Conservation (phyloP, 2,888 invertebrate genomes). For the Caenorhabditis macrosperma region DNA sequence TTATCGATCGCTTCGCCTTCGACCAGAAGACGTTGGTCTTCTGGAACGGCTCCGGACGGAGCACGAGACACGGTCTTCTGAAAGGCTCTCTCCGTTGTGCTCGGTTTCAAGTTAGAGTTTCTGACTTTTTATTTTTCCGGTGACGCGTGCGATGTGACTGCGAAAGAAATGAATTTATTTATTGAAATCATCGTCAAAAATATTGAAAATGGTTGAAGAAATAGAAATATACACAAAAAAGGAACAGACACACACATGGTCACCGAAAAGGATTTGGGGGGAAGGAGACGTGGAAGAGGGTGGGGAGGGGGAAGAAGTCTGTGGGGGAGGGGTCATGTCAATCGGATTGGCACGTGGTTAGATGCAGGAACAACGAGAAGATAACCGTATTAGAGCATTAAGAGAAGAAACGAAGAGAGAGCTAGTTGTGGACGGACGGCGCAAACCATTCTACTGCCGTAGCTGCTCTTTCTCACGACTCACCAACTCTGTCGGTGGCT, state of each 20-base stretch:
- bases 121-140: constrained; percentile 34
- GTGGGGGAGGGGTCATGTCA: constrained; percentile 33
- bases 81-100: constrained; percentile 7
- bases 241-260: constrained; percentile 48
- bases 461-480: constrained; percentile 68
- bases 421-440: constrained; percentile 38
- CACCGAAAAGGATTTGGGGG: constrained; percentile 53
- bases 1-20: constrained; percentile 33
- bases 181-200: constrained; percentile 29
- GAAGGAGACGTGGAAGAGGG: constrained; percentile 5
- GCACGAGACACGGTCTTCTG: constrained; percentile 47
- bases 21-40: constrained; percentile 35
- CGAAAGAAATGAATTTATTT: constrained; percentile 36
- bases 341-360: constrained; percentile 49
- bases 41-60: constrained; percentile 34
- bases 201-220: constrained; percentile 10
- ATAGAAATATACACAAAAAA: constrained; percentile 52
- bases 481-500: constrained; percentile 61
- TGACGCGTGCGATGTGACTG: constrained; percentile 53
- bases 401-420: constrained; percentile 23
- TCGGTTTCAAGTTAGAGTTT: constrained; percentile 13
- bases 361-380: constrained; percentile 30
- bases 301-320: constrained; percentile 1
- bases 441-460: constrained; percentile 47
- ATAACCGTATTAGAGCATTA: constrained; percentile 57